Base-by-base conservation (phyloP, 2,888 invertebrate genomes). In the Rhagonycha lutea region DNA sequence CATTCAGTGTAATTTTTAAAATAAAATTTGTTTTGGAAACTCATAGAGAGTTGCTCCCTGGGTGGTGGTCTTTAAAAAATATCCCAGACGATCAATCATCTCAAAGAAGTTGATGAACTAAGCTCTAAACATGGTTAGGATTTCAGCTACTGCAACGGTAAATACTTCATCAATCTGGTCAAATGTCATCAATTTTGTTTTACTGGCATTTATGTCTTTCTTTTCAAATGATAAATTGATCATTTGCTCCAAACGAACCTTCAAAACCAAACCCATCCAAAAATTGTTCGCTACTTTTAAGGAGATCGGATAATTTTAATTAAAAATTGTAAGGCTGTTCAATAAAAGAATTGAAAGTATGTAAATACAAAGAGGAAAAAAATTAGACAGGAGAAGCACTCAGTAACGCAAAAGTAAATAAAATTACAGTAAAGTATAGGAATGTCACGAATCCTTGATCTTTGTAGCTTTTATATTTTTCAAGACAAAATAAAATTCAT, bases 381-480 rank as follows among this genome's bases (percentile, higher is more conserved):
- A 47, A n/a, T n/a, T 47, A 47, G 47, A 47, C 47, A 47, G 47
- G 47, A 47, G 47, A 47, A 47, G 47, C 47, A 47, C 47, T 47
- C 47, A 7, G 47, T 47, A 47, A 47, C 47, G 47, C 47, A 47
- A 47, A 47, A n/a, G 47, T 47, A 47, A 47, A 47, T 47, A 47
- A 47, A 47, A 47, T 47, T 47, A 47, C 47, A 47, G 47, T 47
- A 47, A 47, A n/a, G n/a, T 47, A 47, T 47, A 47, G 47, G 47
- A 47, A 47, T 47, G 47, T 47, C 47, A 47, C 47, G 63, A 24
- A 79, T 78, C 78, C 79, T 78, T 79, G 77, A 79, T 77, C 79
- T 79, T 77, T 77, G 73, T 73, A 71, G 32, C 68, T 72, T 62
- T 65, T 65, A 65, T 65, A 65, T 72, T 63, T 47, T 76, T 69